These are phyloP conservation scores for Allygus modestus DNA, from an alignment of 2,888 invertebrate species.

Conservation along the genomic window DNA sequence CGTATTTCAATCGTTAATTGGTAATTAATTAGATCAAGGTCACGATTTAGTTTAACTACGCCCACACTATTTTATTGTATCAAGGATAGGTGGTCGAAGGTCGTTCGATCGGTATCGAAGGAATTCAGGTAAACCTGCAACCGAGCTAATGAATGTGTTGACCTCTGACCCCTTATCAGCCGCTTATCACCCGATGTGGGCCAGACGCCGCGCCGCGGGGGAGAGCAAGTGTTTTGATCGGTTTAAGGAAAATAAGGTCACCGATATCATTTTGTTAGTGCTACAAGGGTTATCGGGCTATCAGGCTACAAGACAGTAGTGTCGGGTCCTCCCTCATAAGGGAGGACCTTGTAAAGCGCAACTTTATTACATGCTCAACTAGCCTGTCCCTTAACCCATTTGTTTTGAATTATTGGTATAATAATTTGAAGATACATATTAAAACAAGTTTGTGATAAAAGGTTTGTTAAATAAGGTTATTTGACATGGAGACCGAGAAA, in stretches of 20 bases:
- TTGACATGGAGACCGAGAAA: too few species aligned
- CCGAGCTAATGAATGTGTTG: not conserved
- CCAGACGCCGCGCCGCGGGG: not conserved
- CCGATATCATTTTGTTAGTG: not conserved
- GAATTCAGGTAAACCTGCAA: conserved; percentile 42
- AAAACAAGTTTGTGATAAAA: too few species aligned
- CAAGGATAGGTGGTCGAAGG: conserved; percentile 27
- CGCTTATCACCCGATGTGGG: not conserved
- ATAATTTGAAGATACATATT: too few species aligned
- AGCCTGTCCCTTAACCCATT: too few species aligned
- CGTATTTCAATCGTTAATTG: conserved; percentile 50
- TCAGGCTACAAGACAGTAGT: not conserved
- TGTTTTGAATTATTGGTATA: too few species aligned
- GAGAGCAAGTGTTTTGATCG: not conserved
- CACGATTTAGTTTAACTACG: conserved; percentile 52
- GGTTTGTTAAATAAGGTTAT: too few species aligned
- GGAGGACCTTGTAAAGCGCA: not conserved
- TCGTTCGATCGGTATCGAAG: conserved; percentile 13
- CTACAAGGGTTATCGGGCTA: not conserved
- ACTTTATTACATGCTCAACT: not conserved
- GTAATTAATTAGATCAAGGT: conserved; percentile 52
- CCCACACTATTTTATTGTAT: conserved; percentile 51
- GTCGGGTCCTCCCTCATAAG: not conserved
- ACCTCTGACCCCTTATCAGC: not conserved
- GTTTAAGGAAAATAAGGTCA: conserved; percentile 31